A percentile compares a stretch with the other conserved stretches of the same genome.
Evolutionary conservation across 2,888 invertebrate species (phyloP).

Genomic region (Arrhopalites spinosus): DNA sequence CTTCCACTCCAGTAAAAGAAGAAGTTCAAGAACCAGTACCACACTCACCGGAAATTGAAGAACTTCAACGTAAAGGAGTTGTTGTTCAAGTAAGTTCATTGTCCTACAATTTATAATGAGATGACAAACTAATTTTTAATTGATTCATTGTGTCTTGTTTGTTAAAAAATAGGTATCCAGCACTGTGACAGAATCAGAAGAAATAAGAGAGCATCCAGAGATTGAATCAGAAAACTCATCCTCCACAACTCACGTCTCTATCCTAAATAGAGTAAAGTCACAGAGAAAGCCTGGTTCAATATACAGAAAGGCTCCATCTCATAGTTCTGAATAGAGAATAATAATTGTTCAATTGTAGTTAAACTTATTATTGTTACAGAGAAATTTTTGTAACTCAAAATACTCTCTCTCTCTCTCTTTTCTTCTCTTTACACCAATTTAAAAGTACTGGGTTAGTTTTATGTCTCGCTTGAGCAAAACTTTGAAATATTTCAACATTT

Average conservation of each 20-base stretch:
- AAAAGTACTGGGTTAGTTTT: too few species aligned
- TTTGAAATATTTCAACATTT: too few species aligned
- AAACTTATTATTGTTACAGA: slow-evolving; percentile 24
- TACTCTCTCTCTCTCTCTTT: too few species aligned
- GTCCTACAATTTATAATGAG: too few species aligned
- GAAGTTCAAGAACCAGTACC: slow-evolving; percentile 32
- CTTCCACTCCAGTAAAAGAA: slow-evolving; percentile 9
- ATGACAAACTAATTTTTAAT: neutral
- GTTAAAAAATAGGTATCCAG: slow-evolving; percentile 51
- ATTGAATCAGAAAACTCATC: slow-evolving; percentile 40
- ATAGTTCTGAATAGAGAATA: slow-evolving; percentile 28
- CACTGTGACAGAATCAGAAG: slow-evolving; percentile 54
- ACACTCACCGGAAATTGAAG: slow-evolving; percentile 45
- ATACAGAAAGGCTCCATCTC: slow-evolving; percentile 43
- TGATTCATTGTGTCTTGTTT: neutral
- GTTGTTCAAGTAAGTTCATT: slow-evolving; percentile 49
- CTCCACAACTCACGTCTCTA: slow-evolving; percentile 50
- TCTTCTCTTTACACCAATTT: too few species aligned
- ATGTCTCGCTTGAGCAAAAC: too few species aligned
- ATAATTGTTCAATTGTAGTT: neutral
- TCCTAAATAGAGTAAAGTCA: slow-evolving; percentile 51
- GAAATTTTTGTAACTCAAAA: too few species aligned
- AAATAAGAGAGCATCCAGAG: slow-evolving; percentile 42
- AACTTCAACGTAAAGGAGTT: slow-evolving; percentile 51
- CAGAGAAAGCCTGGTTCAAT: slow-evolving; percentile 54